These are phyloP conservation scores for Cheirogaleus major DNA, from an alignment of 2,797 vertebrate genomes.

Conservation along the genomic window DNA sequence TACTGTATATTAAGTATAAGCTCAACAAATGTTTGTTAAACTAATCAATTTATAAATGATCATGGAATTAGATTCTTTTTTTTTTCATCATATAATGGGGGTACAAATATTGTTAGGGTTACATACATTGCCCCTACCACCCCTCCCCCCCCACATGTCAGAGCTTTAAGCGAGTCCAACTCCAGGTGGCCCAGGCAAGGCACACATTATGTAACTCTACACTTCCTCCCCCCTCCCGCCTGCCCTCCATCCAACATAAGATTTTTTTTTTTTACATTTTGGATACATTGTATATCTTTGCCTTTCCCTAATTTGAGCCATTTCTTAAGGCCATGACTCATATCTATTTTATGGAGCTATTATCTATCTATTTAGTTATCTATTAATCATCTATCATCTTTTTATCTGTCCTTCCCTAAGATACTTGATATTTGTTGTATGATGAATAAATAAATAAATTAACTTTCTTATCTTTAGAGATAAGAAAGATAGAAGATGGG, in stretches of 20 bases:
- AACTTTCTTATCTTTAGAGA: not conserved
- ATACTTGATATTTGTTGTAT: slow-evolving; percentile 12
- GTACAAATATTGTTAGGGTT: no score
- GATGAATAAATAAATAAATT: slow-evolving; percentile 20
- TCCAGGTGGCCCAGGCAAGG: no score
- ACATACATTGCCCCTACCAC: no score
- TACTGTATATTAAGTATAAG: not conserved
- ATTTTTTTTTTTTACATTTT: no score
- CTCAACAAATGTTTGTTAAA: not conserved
- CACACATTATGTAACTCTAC: no score
- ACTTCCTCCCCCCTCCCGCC: no score
- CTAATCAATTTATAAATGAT: not conserved
- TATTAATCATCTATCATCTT: not conserved
- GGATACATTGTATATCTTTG: no score
- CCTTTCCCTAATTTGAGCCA: no score
- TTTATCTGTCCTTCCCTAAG: not conserved
- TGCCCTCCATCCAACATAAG: no score
- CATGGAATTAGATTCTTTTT: not conserved
- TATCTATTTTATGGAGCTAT: slow-evolving; percentile 6
- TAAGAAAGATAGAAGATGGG: not conserved
- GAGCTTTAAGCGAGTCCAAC: no score
- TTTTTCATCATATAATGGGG: no score
- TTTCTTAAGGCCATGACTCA: not conserved
- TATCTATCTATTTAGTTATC: not conserved
- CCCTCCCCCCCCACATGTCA: no score